phyloP scores from a whole-genome alignment of 2,888 invertebrate genomes.

The Nebria brevicollis region DNA sequence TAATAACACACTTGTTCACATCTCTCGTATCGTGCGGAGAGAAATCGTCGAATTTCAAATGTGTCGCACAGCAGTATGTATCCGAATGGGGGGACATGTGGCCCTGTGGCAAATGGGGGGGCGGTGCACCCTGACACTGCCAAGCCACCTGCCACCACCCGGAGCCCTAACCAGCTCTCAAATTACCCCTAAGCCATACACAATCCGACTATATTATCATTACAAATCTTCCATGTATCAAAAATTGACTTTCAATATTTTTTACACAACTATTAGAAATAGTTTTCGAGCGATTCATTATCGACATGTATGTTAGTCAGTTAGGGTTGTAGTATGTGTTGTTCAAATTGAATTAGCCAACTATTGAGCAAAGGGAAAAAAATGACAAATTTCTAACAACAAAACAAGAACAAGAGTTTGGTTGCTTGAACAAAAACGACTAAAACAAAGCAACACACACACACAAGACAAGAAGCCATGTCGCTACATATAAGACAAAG shows the following conservation, averaged over 20 bases:
- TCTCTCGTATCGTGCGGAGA: constrained; percentile 8
- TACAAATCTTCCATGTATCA: constrained; percentile 25
- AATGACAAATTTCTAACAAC: constrained; percentile 20
- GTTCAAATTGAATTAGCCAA: constrained; percentile 11
- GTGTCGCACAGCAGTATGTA: constrained; percentile 1
- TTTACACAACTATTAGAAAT: neutral
- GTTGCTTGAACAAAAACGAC: constrained; percentile 11
- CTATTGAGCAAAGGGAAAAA: constrained; percentile 12
- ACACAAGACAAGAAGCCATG: neutral
- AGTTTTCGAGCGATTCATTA: neutral
- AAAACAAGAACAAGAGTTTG: neutral
- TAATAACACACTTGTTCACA: constrained; percentile 28
- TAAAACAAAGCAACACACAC: neutral
- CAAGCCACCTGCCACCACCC: constrained; percentile 30
- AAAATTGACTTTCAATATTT: constrained; percentile 27
- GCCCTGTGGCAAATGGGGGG: constrained; percentile 10
- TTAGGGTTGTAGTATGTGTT: neutral
- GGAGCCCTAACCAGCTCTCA: constrained; percentile 7
- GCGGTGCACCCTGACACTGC: neutral
- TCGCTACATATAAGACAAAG: neutral
- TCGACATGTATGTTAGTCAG: neutral
- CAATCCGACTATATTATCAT: constrained; percentile 30
- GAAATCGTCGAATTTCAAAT: neutral
- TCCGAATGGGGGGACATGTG: constrained; percentile 16
- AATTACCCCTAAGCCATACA: neutral